Evolutionary conservation across 2,888 invertebrate species (phyloP).

Genomic region (Megaustenia siamemsis): DNA sequence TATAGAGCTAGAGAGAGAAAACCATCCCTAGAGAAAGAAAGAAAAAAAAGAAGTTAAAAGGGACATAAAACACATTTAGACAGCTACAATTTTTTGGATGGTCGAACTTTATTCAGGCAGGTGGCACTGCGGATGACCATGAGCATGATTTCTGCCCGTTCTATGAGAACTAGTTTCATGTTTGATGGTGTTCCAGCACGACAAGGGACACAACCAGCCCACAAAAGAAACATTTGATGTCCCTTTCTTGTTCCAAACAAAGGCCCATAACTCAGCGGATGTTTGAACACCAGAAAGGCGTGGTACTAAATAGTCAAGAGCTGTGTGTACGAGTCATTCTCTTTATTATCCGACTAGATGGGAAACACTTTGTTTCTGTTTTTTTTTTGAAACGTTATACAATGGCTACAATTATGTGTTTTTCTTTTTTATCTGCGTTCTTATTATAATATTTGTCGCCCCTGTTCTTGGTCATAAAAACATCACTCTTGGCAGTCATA

Average conservation of each 20-base stretch:
- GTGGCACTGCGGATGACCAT: neutral
- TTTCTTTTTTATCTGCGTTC: too few relatives aligned
- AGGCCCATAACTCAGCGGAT: neutral
- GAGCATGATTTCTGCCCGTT: neutral
- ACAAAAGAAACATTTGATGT: neutral
- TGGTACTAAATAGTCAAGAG: neutral
- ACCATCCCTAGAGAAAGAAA: neutral
- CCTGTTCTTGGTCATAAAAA: too few relatives aligned
- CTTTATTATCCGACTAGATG: neutral
- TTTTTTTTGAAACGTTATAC: too few relatives aligned
- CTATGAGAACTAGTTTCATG: neutral
- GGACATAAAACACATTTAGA: constrained; percentile 2
- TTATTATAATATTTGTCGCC: too few relatives aligned
- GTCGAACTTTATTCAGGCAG: neutral
- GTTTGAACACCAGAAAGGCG: neutral
- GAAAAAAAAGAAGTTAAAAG: neutral
- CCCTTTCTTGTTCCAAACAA: constrained; percentile 3
- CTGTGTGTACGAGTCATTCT: neutral
- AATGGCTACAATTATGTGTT: too few relatives aligned
- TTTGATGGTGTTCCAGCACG: neutral
- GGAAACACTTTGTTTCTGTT: too few relatives aligned
- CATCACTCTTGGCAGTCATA: too few relatives aligned
- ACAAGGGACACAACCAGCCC: too few relatives aligned
- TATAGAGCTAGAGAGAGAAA: neutral
- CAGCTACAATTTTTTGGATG: constrained; percentile 9